phyloP scores from a whole-genome alignment of 2,797 vertebrate species.

The Sebastolobus altivelis region DNA sequence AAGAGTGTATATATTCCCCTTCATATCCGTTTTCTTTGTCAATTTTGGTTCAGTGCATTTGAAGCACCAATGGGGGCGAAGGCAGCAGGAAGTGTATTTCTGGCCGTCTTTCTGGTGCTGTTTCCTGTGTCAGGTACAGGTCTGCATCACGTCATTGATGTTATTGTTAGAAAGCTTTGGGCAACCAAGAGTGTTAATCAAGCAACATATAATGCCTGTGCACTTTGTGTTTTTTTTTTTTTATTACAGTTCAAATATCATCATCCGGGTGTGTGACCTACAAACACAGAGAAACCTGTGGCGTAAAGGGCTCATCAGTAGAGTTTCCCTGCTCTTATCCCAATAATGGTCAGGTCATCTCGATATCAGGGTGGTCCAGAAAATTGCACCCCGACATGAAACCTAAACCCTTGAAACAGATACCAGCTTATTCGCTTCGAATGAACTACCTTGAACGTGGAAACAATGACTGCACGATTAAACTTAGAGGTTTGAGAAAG shows the following conservation, averaged over 20 bases:
- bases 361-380: background rate
- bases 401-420: background rate
- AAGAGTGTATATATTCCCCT: background rate
- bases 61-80: background rate
- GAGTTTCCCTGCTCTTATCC: conserved; percentile 28
- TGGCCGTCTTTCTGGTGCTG: background rate
- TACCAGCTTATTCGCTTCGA: background rate
- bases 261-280: background rate
- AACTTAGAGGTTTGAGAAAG: background rate
- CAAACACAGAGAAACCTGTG: background rate
- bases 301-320: conserved; percentile 3
- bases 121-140: conserved; percentile 41
- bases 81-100: conserved; percentile 31
- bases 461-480: conserved; percentile 8
- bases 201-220: background rate
- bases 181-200: background rate
- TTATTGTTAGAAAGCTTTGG: background rate
- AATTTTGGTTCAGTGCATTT: background rate
- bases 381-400: rapidly evolving
- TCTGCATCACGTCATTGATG: background rate
- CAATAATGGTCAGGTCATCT: background rate
- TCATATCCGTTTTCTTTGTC: background rate
- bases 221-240: background rate
- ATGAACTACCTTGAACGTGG: background rate
- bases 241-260: conserved; percentile 2